Base-by-base conservation (phyloP, 2,888 invertebrate species). In the Lasioglossum pauxillum region DNA sequence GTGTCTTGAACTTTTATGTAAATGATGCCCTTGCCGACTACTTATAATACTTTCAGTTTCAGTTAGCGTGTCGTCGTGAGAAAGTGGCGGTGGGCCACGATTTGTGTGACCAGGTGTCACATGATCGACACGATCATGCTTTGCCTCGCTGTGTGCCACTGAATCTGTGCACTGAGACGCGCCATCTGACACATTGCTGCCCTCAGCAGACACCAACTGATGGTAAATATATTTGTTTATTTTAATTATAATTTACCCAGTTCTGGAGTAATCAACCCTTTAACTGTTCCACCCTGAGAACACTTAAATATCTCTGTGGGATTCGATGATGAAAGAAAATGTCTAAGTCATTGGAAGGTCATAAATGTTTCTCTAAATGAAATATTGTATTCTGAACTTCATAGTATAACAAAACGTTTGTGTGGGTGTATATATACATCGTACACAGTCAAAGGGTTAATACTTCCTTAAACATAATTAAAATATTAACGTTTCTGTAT, bases 81-180 rank as follows among this genome's bases (percentile, higher is more conserved):
- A 95, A 82, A 95, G 90, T n/a, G 95, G 92, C 19, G 94, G 93
- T 71, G 94, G 93, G 14, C 93, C 93, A 80, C 95, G 93, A 87
- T 85, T 94, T 78, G 94, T 94, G 67, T 95, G 94, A 78, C 95
- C 95, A 16, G 95, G 94, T 27, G 94, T 93, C 49, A 93, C 93
- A 88, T 95, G 95, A 88, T 95, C 95, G 23, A 93, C 92, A 44
- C 94, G 93, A 81, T 95, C 95, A 60, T 95, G 95, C 81, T 95
- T 95, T 14, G 92, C 93, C 81, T 95, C 95, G 19, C 94, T 94
- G 87, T 97, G 96, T 35, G 96, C 96, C 88, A 97, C 96, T 90
- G 97, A 98, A 92, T 98, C 98, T 35, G 98, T 98, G 94, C 98
- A 98, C 94, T 98, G 98, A 0, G 98, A 98, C 64, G 97, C 97